Conservation (phyloP, 2,888 invertebrate species). For the Cosmia pyralina region DNA sequence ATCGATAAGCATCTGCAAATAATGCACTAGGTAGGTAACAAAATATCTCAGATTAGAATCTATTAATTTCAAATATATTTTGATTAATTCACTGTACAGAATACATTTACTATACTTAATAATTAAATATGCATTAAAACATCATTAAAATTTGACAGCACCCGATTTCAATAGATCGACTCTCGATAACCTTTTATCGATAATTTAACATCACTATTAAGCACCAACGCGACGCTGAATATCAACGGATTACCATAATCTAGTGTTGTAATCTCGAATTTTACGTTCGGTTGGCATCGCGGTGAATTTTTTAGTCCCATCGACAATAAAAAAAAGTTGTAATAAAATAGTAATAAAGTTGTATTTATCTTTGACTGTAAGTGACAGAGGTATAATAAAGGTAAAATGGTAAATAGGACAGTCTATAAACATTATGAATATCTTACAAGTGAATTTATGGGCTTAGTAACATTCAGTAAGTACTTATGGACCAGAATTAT, state of each 20-base stretch:
- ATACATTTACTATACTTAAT: conserved; percentile 1
- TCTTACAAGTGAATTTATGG: conserved; percentile 37
- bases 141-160: conserved; percentile 16
- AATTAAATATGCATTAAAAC: conserved; percentile 24
- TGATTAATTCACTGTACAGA: conserved; percentile 25
- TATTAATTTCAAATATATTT: conserved; percentile 16
- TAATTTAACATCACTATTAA: conserved; percentile 43
- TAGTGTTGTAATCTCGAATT: conserved; percentile 64
- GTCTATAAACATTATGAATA: conserved; percentile 35
- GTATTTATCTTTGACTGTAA: conserved; percentile 38
- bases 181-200: conserved; percentile 48
- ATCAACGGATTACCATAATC: conserved; percentile 61
- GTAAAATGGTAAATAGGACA: conserved; percentile 44
- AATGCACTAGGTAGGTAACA: conserved; percentile 3
- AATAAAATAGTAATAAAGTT: conserved; percentile 60
- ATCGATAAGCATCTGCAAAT: background rate
- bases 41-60: conserved; percentile 9
- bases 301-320: conserved; percentile 47
- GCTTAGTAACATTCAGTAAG: background rate
- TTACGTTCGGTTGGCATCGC: conserved; percentile 54
- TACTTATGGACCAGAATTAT: too few species aligned
- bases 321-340: conserved; percentile 44
- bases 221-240: conserved; percentile 35
- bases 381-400: conserved; percentile 48
- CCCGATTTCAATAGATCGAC: conserved; percentile 26